These are phyloP conservation scores for Zosterops borbonicus DNA, from an alignment of 2,113 vertebrate species.

Conservation along the genomic window DNA sequence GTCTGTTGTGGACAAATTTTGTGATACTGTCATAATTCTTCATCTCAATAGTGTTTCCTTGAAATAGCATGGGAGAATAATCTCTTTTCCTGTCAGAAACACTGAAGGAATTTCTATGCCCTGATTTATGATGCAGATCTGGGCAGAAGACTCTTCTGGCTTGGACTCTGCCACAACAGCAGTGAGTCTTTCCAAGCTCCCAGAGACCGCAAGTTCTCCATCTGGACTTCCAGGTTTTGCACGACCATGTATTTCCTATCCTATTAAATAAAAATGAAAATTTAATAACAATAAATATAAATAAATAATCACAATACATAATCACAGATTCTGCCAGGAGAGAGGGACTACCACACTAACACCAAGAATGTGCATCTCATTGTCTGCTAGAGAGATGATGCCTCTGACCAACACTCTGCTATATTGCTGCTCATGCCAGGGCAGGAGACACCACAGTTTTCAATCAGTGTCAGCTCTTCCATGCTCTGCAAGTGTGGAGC, in stretches of 20 bases:
- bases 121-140: neutral
- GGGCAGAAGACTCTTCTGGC: neutral
- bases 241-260: neutral
- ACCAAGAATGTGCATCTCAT: neutral
- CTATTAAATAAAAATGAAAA: constrained; percentile 24
- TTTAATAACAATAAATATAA: constrained; percentile 21
- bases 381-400: constrained; percentile 18
- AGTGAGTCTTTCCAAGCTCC: neutral
- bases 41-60: neutral
- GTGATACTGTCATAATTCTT: neutral
- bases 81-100: neutral
- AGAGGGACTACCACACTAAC: neutral
- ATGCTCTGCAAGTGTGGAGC: constrained; percentile 62
- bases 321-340: neutral
- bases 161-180: neutral
- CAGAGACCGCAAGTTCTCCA: neutral
- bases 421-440: constrained; percentile 78
- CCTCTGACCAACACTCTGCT: constrained; percentile 76
- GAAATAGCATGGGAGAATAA: neutral
- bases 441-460: constrained; percentile 79
- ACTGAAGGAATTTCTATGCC: neutral
- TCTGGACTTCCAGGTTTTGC: neutral
- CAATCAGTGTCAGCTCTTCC: constrained; percentile 74
- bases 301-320: constrained; percentile 11
- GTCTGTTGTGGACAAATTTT: neutral